Evolutionary conservation across 2,797 vertebrate species (phyloP).

Genomic region (Etheostoma nigrum): DNA sequence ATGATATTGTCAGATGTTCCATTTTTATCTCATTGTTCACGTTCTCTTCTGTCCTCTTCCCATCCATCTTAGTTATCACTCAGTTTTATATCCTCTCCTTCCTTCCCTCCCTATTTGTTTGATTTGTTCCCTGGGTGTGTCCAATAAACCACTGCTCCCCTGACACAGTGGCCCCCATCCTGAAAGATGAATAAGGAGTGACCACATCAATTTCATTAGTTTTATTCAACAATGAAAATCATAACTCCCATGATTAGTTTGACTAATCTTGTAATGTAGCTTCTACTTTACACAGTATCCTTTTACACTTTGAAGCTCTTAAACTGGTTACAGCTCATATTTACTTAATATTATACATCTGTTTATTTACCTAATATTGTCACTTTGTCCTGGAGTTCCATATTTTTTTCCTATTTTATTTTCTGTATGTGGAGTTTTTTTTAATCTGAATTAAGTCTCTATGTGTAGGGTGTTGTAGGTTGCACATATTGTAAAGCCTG

Average conservation of each 20-base stretch:
- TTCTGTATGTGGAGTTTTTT: background rate
- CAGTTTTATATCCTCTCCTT: slow-evolving; percentile 37
- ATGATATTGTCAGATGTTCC: slow-evolving; percentile 57
- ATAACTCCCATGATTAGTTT: slow-evolving; percentile 5
- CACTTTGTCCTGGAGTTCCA: background rate
- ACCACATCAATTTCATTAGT: slow-evolving; percentile 44
- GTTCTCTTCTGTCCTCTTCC: slow-evolving; percentile 24
- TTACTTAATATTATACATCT: background rate
- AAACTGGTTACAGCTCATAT: background rate
- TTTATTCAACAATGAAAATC: slow-evolving; percentile 21
- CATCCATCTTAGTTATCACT: slow-evolving; percentile 62
- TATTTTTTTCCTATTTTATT: background rate
- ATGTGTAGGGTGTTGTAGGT: background rate
- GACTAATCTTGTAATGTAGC: slow-evolving; percentile 8
- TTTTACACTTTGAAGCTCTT: background rate
- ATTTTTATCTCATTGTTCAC: slow-evolving; percentile 51
- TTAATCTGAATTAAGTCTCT: background rate
- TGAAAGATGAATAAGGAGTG: slow-evolving; percentile 23
- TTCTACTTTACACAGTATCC: background rate
- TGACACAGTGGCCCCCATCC: slow-evolving; percentile 12
- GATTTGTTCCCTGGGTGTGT: slow-evolving; percentile 54
- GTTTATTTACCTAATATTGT: background rate
- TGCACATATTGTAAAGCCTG: background rate
- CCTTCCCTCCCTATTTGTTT: slow-evolving; percentile 34
- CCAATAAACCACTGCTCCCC: slow-evolving; percentile 53